phyloP scores from a whole-genome alignment of 2,888 invertebrate genomes.

The Tillus elongatus region DNA sequence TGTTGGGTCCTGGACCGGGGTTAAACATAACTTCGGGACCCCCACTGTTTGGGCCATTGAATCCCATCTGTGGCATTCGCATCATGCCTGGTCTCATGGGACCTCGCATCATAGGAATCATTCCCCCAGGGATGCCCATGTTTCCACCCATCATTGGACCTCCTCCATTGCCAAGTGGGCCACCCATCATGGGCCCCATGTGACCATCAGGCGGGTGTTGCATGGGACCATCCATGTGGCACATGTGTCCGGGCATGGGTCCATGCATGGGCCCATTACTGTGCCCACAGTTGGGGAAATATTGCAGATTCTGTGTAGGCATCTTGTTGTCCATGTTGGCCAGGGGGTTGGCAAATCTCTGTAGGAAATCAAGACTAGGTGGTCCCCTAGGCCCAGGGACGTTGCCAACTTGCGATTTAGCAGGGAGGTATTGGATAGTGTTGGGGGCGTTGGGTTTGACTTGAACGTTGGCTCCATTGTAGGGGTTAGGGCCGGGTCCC shows the following conservation, averaged over 20 bases:
- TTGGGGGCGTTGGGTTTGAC: slow-evolving; percentile 96
- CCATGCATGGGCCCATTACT: slow-evolving; percentile 44
- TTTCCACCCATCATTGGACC: slow-evolving; percentile 41
- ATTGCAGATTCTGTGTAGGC: slow-evolving; percentile 54
- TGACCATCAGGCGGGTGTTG: slow-evolving; percentile 33
- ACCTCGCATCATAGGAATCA: slow-evolving; percentile 42
- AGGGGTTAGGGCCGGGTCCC: slow-evolving; percentile 51
- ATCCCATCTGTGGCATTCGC: slow-evolving; percentile 40
- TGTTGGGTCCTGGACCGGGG: slow-evolving; percentile 32
- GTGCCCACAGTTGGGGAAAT: slow-evolving; percentile 58
- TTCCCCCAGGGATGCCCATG: slow-evolving; percentile 40
- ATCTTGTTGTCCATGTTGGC: slow-evolving; percentile 61
- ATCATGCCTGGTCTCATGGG: slow-evolving; percentile 42
- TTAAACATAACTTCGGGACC: slow-evolving; percentile 32
- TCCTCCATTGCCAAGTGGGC: slow-evolving; percentile 42
- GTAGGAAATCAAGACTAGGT: slow-evolving; percentile 82
- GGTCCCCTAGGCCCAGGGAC: slow-evolving; percentile 73
- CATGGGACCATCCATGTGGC: slow-evolving; percentile 42
- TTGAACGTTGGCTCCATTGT: slow-evolving; percentile 75
- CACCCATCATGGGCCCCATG: slow-evolving; percentile 42
- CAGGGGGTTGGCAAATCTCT: slow-evolving; percentile 79
- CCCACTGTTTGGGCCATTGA: slow-evolving; percentile 37
- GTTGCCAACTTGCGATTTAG: slow-evolving; percentile 74
- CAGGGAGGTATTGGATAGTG: slow-evolving; percentile 95
- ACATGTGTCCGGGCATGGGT: slow-evolving; percentile 41